These are phyloP conservation scores for Drosophila gaucha DNA, from an alignment of 2,888 invertebrate genomes.

Conservation along the genomic window DNA sequence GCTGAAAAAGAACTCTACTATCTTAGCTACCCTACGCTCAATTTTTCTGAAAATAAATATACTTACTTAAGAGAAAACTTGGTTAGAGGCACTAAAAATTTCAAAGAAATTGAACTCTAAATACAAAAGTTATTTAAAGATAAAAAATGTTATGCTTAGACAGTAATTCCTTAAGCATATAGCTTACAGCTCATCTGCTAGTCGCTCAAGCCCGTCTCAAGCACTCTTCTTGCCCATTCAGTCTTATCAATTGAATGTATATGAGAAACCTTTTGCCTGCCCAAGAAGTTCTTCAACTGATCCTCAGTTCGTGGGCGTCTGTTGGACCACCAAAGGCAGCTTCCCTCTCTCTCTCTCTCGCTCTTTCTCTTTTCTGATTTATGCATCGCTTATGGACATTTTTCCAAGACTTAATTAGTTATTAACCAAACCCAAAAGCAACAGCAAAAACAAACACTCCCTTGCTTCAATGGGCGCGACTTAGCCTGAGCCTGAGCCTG, in stretches of 20 bases:
- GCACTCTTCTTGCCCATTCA: not conserved
- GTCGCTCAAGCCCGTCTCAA: not conserved
- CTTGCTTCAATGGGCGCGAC: constrained; percentile 46
- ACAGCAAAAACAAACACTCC: constrained; percentile 38
- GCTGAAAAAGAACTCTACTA: no score
- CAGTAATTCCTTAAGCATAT: no score
- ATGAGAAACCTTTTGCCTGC: constrained; percentile 1
- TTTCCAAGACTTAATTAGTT: constrained; percentile 67
- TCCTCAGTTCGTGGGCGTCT: constrained; percentile 33
- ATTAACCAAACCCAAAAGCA: constrained; percentile 54
- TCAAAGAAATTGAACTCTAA: no score
- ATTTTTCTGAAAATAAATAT: no score
- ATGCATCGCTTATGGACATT: constrained; percentile 42
- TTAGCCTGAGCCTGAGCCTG: no score
- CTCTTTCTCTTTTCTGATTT: constrained; percentile 41
- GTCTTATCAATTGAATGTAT: constrained; percentile 25
- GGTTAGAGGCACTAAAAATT: no score
- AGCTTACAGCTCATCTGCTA: not conserved
- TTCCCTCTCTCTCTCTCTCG: not conserved
- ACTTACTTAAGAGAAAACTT: no score
- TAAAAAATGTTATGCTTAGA: not conserved
- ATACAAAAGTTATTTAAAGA: no score
- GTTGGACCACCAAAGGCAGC: constrained; percentile 48
- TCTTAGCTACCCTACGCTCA: no score
- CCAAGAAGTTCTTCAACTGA: constrained; percentile 22